phyloP scores from a whole-genome alignment of 1,140 invertebrate genomes.

The Coelopa frigida region DNA sequence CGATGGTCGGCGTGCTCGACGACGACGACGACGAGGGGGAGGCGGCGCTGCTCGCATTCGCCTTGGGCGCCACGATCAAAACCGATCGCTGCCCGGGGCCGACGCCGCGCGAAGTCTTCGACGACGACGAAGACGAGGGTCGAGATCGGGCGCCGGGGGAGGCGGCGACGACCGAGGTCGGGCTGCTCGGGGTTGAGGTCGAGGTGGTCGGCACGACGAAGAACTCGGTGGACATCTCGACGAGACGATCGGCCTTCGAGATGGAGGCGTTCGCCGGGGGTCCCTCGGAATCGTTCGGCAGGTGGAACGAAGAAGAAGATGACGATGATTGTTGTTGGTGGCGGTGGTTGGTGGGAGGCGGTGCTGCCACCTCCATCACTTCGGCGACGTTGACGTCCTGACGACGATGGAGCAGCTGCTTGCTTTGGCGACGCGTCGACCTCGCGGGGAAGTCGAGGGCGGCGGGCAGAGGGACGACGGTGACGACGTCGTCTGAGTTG shows the following conservation, averaged over 20 bases:
- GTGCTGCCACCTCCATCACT: conserved; percentile 7
- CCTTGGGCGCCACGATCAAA: conserved; percentile 12
- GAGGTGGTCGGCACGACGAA: conserved; percentile 56
- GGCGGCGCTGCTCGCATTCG: conserved; percentile 4
- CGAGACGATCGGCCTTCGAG: conserved; percentile 52
- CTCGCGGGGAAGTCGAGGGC: background rate
- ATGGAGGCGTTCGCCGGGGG: too few species aligned
- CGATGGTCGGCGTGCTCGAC: conserved; percentile 39
- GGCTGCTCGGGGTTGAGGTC: conserved; percentile 27
- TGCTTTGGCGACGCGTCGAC: conserved; percentile 17
- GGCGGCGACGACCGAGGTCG: conserved; percentile 1
- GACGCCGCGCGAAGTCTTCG: conserved; percentile 16
- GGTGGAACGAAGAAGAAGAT: background rate
- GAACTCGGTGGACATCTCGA: conserved; percentile 69
- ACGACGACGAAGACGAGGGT: background rate
- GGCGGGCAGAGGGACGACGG: background rate
- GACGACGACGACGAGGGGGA: too few species aligned
- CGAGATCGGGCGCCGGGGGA: too few species aligned
- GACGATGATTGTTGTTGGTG: conserved; percentile 18
- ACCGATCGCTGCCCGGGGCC: conserved; percentile 31
- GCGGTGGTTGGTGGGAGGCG: background rate
- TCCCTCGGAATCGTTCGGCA: background rate
- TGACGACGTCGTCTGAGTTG: background rate
- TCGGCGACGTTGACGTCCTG: conserved; percentile 25
- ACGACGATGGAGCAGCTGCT: conserved; percentile 26